These are phyloP conservation scores for Rhegmatorhina hoffmannsi DNA, from an alignment of 2,113 vertebrate species.

Conservation along the genomic window DNA sequence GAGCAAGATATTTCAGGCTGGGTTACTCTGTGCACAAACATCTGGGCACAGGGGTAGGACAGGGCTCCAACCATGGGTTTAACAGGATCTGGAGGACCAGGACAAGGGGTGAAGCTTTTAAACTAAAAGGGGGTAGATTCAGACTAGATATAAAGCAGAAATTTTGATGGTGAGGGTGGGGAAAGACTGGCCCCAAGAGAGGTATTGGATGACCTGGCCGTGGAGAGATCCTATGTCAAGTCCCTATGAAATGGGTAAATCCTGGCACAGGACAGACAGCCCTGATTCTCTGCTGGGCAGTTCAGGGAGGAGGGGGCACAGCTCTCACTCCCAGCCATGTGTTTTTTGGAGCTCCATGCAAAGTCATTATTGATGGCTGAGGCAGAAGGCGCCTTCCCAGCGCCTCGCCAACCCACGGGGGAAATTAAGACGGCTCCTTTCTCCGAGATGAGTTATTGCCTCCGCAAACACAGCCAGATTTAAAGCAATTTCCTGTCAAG, in stretches of 20 bases:
- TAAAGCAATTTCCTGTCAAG: constrained; percentile 66
- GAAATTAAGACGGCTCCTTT: constrained; percentile 69
- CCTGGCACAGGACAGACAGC: neutral
- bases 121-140: neutral
- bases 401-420: constrained; percentile 55
- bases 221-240: neutral
- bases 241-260: neutral
- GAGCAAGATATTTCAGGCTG: neutral
- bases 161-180: neutral
- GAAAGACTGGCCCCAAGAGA: neutral
- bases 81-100: fast-evolving
- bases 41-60: neutral
- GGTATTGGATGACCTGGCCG: neutral
- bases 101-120: neutral
- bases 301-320: neutral
- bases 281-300: neutral
- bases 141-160: neutral
- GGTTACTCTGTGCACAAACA: neutral
- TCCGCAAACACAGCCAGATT: constrained; percentile 58
- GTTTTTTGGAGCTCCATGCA: neutral
- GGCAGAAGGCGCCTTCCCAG: constrained; percentile 46
- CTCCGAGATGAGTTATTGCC: constrained; percentile 58
- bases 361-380: constrained; percentile 61
- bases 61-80: neutral
- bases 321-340: neutral